Evolutionary conservation across 2,888 invertebrate genomes (phyloP).

Genomic region (Synanthedon tipuliformis): DNA sequence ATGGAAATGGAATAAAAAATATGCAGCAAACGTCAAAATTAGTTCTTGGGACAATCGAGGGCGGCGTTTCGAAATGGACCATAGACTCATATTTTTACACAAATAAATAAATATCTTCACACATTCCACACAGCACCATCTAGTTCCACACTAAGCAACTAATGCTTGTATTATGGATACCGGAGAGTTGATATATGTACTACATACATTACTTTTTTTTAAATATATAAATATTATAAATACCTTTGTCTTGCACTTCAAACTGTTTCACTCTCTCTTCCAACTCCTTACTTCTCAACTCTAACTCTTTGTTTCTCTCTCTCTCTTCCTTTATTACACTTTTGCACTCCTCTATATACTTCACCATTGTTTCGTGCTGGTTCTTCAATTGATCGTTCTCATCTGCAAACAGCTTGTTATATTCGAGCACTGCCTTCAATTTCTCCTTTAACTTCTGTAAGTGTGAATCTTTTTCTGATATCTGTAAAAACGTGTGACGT

Average conservation of each 20-base stretch:
- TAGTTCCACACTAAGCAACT: too few relatives aligned
- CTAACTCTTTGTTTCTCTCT: slow-evolving; percentile 32
- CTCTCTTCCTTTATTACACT: slow-evolving; percentile 57
- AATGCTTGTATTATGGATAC: too few relatives aligned
- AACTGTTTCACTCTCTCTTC: slow-evolving; percentile 48
- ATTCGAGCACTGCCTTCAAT: slow-evolving; percentile 67
- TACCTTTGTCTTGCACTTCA: slow-evolving; percentile 53
- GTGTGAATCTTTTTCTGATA: slow-evolving; percentile 71
- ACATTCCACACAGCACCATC: too few relatives aligned
- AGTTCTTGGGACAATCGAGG: too few relatives aligned
- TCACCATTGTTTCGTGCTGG: slow-evolving; percentile 58
- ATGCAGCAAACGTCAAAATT: too few relatives aligned
- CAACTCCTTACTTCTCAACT: slow-evolving; percentile 39
- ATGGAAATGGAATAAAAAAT: too few relatives aligned
- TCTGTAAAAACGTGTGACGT: slow-evolving; percentile 22
- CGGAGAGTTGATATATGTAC: too few relatives aligned
- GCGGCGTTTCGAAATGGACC: too few relatives aligned
- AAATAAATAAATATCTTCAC: too few relatives aligned
- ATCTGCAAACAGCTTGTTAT: slow-evolving; percentile 72
- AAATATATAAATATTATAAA: too few relatives aligned
- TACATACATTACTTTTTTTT: too few relatives aligned
- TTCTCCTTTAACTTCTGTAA: slow-evolving; percentile 74
- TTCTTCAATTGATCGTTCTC: slow-evolving; percentile 71
- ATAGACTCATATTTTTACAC: too few relatives aligned
- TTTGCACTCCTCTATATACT: slow-evolving; percentile 65